A percentile compares a stretch with the other conserved stretches of the same genome.
Conservation (phyloP, 2,113 vertebrate species). For the Archocentrus centrarchus region DNA sequence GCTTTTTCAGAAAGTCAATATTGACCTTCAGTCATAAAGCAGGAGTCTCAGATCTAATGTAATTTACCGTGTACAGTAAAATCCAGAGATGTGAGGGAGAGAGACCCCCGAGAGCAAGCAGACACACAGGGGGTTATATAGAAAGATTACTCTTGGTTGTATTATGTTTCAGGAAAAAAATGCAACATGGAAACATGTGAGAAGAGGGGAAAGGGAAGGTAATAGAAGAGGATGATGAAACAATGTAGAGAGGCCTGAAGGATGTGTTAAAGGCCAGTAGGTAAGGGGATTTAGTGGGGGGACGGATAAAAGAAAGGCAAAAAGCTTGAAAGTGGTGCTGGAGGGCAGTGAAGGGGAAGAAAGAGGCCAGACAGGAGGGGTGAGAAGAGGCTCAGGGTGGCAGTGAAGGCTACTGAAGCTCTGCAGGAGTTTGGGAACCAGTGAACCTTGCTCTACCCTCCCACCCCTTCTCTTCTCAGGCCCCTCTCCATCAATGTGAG, state of each 20-base stretch:
- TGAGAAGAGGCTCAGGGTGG: slow-evolving; percentile 68
- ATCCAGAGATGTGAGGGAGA: slow-evolving; percentile 47
- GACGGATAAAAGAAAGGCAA: slow-evolving; percentile 48
- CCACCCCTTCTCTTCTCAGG: slow-evolving; percentile 32
- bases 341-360: slow-evolving; percentile 70
- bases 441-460: slow-evolving; percentile 66
- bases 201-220: neutral
- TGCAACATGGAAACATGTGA: slow-evolving; percentile 34
- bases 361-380: slow-evolving; percentile 67
- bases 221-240: slow-evolving; percentile 35
- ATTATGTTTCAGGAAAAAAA: slow-evolving; percentile 30
- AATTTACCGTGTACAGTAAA: slow-evolving; percentile 68
- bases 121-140: neutral
- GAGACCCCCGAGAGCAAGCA: slow-evolving; percentile 8
- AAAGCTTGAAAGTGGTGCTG: slow-evolving; percentile 45
- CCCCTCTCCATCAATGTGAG: slow-evolving; percentile 73
- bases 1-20: slow-evolving; percentile 75
- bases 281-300: slow-evolving; percentile 46
- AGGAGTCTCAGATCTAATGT: slow-evolving; percentile 64
- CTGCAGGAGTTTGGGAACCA: slow-evolving; percentile 79
- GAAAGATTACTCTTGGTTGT: slow-evolving; percentile 22
- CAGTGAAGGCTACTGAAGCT: slow-evolving; percentile 72
- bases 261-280: slow-evolving; percentile 60
- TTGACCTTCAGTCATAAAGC: slow-evolving; percentile 66
- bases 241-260: slow-evolving; percentile 37